These are phyloP conservation scores for Cephalopachus bancanus DNA, from an alignment of 2,797 vertebrate genomes.

Conservation along the genomic window DNA sequence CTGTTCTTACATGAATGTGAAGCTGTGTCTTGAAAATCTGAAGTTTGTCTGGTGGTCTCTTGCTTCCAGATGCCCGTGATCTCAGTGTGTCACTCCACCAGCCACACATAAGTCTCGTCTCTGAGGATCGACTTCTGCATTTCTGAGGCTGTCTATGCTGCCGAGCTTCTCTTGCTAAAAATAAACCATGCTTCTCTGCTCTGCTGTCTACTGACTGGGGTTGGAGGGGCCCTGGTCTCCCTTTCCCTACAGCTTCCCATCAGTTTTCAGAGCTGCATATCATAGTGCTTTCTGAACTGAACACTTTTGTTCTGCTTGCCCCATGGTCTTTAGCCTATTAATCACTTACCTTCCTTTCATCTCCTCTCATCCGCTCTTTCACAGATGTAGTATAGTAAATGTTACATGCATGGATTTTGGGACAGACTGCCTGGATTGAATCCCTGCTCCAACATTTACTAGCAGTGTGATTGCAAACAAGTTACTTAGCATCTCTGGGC, in stretches of 20 bases:
- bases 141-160: background rate
- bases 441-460: background rate
- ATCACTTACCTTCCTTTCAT: background rate
- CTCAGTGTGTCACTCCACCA: background rate
- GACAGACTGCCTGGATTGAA: background rate
- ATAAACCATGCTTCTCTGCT: background rate
- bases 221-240: background rate
- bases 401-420: background rate
- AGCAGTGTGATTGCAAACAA: background rate
- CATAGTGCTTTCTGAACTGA: background rate
- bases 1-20: background rate
- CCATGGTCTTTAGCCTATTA: background rate
- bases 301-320: background rate
- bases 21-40: background rate
- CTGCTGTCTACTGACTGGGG: background rate
- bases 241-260: background rate
- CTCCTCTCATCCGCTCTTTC: background rate
- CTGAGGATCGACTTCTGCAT: background rate
- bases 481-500: background rate
- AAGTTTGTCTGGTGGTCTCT: background rate
- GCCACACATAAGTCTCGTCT: background rate
- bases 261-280: background rate
- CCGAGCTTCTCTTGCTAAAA: background rate
- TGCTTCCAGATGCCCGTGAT: background rate
- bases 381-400: background rate